A percentile compares a stretch with the other conserved stretches of the same genome.
Evolutionary conservation across 1,140 invertebrate species (phyloP).

Genomic region (Monochamus saltuarius): DNA sequence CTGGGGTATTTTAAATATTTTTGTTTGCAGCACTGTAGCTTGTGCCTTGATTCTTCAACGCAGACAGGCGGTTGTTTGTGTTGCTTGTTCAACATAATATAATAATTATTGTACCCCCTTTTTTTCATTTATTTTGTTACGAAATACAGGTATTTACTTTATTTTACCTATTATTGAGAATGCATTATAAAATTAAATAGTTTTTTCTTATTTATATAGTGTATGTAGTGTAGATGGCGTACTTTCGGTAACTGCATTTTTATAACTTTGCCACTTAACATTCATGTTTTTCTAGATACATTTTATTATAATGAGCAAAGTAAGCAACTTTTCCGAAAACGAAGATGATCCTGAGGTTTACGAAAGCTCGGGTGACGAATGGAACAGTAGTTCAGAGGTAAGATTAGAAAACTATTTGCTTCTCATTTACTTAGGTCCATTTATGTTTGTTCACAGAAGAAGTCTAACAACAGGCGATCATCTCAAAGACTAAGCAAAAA

Average conservation of each 20-base stretch:
- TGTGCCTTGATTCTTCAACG: neutral
- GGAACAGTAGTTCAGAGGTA: conserved; percentile 36
- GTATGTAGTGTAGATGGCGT: no score
- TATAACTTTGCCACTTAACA: no score
- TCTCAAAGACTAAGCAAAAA: conserved; percentile 35
- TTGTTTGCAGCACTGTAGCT: no score
- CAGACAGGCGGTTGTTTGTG: neutral
- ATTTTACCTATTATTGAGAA: no score
- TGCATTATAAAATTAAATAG: no score
- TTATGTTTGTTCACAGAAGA: conserved; percentile 22
- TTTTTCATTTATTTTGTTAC: neutral
- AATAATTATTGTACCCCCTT: neutral
- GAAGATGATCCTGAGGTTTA: conserved; percentile 48
- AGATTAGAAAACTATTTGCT: neutral
- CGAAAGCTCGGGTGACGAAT: conserved; percentile 48
- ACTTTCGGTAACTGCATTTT: no score
- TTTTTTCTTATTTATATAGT: neutral
- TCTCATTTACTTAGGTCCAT: neutral
- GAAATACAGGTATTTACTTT: no score
- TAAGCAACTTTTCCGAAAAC: conserved; percentile 42
- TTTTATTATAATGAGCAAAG: conserved; percentile 19
- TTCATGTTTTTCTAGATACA: no score
- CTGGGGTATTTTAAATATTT: no score
- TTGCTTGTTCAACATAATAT: neutral
- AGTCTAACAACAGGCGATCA: conserved; percentile 28